Evolutionary conservation across 2,797 vertebrate genomes (phyloP).

Genomic region (Glossophaga mutica): DNA sequence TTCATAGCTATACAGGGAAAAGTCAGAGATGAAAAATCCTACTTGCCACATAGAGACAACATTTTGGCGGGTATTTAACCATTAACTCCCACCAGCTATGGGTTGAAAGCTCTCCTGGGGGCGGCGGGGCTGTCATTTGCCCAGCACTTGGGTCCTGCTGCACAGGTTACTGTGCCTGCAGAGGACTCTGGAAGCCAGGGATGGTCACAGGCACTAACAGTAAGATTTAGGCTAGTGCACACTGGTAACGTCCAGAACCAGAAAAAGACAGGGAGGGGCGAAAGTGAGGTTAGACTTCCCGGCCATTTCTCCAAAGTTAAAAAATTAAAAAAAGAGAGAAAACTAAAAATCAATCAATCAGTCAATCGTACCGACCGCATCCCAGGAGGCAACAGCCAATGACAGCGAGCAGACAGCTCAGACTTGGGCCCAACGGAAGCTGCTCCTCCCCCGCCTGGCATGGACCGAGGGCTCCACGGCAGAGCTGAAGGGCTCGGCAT

Average conservation of each 20-base stretch:
- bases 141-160: neutral
- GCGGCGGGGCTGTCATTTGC: neutral
- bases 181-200: neutral
- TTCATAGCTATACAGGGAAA: neutral
- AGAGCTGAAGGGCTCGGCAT: neutral
- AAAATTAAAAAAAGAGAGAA: neutral
- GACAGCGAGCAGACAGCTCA: neutral
- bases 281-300: neutral
- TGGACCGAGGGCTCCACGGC: too few species aligned
- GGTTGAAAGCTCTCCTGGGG: neutral
- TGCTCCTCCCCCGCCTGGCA: neutral
- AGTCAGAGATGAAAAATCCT: neutral
- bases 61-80: neutral
- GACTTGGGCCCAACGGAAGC: neutral
- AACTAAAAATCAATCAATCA: too few species aligned
- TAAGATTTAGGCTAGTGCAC: neutral
- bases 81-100: neutral
- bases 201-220: neutral
- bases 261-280: rapidly evolving
- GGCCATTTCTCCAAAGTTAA: neutral
- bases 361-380: neutral
- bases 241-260: neutral
- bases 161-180: neutral
- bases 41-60: neutral
- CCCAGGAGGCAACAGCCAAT: neutral